A percentile compares a stretch with the other conserved stretches of the same genome.
Conservation (phyloP, 2,797 vertebrate genomes). For the Pteronotus mesoamericanus region DNA sequence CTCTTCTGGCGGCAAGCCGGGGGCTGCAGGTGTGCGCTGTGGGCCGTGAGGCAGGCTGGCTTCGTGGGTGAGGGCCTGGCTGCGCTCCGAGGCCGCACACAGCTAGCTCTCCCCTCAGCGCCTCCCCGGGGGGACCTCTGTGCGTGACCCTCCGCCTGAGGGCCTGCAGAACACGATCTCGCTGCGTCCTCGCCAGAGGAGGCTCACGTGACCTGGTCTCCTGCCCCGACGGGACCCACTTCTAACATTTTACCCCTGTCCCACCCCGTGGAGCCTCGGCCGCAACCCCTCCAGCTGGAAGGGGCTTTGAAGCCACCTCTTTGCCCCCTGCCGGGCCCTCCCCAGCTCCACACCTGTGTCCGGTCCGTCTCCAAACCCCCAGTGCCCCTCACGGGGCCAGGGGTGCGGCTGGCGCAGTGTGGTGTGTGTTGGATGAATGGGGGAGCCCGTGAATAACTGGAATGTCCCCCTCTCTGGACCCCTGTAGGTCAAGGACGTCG, state of each 20-base stretch:
- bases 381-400: neutral
- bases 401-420: accelerated
- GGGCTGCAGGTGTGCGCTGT: accelerated
- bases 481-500: slow-evolving; percentile 91
- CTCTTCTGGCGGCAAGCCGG: neutral
- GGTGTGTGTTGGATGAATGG: neutral
- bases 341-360: neutral
- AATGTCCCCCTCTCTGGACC: neutral
- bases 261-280: neutral
- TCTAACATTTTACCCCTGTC: neutral
- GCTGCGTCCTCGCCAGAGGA: no score
- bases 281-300: neutral
- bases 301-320: neutral
- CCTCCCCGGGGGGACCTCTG: neutral
- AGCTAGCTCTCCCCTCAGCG: accelerated
- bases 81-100: neutral
- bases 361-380: neutral
- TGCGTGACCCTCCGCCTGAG: accelerated
- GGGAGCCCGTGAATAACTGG: accelerated
- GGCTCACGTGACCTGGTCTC: accelerated
- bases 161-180: neutral
- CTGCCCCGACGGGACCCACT: neutral
- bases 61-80: neutral
- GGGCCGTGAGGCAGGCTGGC: no score
- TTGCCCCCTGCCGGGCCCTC: accelerated